A percentile compares a stretch with the other conserved stretches of the same genome.
Conservation (phyloP, 2,113 vertebrate species). For the Bos indicus region DNA sequence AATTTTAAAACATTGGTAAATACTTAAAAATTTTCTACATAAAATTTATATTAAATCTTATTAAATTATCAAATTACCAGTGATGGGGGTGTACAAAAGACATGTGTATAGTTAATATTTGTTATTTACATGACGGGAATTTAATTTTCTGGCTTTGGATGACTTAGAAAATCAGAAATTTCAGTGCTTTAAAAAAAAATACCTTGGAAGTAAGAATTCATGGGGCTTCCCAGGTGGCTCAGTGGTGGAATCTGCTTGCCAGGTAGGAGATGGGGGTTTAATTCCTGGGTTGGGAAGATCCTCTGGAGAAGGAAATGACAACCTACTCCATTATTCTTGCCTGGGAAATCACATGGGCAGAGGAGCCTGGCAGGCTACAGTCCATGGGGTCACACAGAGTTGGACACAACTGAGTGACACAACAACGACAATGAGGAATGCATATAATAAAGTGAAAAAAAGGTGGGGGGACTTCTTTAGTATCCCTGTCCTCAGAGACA, state of each 20-base stretch:
- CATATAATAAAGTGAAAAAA: background rate
- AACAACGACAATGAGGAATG: background rate
- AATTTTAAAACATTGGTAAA: background rate
- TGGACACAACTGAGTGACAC: background rate
- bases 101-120: background rate
- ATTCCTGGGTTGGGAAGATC: background rate
- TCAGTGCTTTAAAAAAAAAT: background rate
- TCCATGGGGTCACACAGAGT: background rate
- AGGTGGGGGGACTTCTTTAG: background rate
- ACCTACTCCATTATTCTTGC: background rate
- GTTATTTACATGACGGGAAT: background rate
- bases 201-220: background rate
- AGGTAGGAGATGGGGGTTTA: background rate
- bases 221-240: background rate
- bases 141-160: background rate
- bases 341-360: background rate
- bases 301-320: background rate
- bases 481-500: background rate
- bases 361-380: background rate
- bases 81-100: background rate
- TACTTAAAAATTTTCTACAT: background rate
- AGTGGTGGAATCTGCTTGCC: background rate
- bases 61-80: background rate
- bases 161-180: background rate
- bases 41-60: background rate